Conservation (phyloP, 2,797 vertebrate species). For the Remorina albescens region DNA sequence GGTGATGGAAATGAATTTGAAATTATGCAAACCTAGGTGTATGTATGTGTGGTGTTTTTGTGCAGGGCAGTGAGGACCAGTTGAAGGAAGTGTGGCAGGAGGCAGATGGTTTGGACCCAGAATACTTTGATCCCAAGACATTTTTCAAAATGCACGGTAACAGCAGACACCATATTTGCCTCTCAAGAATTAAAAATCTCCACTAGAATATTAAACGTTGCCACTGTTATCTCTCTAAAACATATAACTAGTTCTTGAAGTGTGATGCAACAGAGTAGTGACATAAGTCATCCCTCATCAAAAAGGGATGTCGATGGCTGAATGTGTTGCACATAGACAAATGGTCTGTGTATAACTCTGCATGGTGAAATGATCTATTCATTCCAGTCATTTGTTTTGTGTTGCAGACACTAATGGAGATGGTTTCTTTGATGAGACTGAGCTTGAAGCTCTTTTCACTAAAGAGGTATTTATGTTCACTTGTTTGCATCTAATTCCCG, state of each 20-base stretch:
- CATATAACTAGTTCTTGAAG: background rate
- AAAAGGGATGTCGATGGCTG: background rate
- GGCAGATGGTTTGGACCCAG: conserved; percentile 93
- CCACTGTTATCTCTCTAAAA: background rate
- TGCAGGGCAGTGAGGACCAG: conserved; percentile 94
- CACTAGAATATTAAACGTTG: background rate
- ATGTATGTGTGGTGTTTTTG: conserved; percentile 39
- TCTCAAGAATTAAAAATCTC: background rate
- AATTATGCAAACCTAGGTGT: background rate
- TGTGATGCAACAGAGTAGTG: background rate
- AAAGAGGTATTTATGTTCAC: conserved; percentile 88
- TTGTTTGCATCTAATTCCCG: background rate
- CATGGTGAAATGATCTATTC: background rate
- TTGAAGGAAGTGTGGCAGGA: conserved; percentile 97
- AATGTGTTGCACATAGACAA: background rate
- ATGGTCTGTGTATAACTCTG: too few species aligned
- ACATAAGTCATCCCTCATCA: background rate
- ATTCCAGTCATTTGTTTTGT: conserved; percentile 16
- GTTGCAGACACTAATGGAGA: conserved; percentile 92
- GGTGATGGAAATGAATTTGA: background rate
- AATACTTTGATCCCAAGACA: conserved; percentile 94
- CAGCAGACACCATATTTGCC: background rate
- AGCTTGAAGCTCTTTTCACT: conserved; percentile 94
- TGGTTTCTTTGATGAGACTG: conserved; percentile 92
- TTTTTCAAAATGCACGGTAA: conserved; percentile 97